Evolutionary conservation across 1,140 invertebrate genomes (phyloP).

Genomic region (Drosophila virilis): DNA sequence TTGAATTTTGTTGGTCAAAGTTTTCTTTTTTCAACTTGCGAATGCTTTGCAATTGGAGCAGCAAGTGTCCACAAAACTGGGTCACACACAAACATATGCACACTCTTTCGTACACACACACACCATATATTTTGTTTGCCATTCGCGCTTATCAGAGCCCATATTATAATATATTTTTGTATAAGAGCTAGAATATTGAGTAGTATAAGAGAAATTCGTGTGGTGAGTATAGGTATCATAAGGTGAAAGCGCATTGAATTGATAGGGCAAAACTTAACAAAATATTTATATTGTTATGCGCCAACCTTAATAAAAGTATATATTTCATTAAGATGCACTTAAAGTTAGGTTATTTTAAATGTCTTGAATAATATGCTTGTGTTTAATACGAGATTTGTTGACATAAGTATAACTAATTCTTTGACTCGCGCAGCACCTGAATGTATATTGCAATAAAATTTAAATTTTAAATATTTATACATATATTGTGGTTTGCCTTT

Average conservation of each 20-base stretch:
- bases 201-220: neutral
- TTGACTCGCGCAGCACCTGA: too few species aligned
- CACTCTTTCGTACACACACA: neutral
- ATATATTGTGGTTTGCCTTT: too few species aligned
- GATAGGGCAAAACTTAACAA: neutral
- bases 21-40: neutral
- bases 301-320: too few species aligned
- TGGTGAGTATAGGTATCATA: neutral
- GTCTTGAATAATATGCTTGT: too few species aligned
- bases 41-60: constrained; percentile 50
- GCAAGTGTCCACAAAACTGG: constrained; percentile 59
- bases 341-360: too few species aligned
- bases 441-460: too few species aligned
- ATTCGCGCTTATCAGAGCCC: constrained; percentile 26
- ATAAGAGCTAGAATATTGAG: constrained; percentile 6
- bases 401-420: too few species aligned
- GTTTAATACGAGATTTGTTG: too few species aligned
- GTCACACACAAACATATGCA: constrained; percentile 32
- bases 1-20: constrained; percentile 2
- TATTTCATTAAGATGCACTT: too few species aligned
- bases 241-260: neutral
- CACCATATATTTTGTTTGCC: neutral
- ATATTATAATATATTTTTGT: neutral
- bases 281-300: neutral
- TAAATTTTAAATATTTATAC: too few species aligned